Conservation (phyloP, 2,797 vertebrate genomes). For the Tolypeutes matacus region DNA sequence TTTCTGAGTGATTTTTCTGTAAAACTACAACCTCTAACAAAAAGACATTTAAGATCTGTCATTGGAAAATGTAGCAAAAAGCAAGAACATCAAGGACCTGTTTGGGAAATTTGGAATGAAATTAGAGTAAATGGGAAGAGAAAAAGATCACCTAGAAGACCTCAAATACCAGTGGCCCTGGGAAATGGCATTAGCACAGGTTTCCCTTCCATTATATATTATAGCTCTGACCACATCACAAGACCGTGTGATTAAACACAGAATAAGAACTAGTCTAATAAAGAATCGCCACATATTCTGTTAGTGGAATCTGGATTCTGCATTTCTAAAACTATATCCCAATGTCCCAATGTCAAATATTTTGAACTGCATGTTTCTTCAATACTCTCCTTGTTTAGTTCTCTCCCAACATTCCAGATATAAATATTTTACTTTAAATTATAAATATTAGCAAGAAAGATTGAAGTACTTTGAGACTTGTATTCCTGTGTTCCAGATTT, state of each 20-base stretch:
- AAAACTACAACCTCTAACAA: no score
- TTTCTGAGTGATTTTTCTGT: no score
- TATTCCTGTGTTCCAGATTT: background rate
- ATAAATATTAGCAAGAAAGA: background rate
- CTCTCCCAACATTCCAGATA: background rate
- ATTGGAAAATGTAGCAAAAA: background rate
- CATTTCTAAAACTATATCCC: no score
- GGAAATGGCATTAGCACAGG: rapidly evolving
- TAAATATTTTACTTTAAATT: background rate
- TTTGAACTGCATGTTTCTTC: background rate
- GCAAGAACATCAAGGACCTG: background rate
- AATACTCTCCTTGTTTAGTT: background rate
- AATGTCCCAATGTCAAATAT: background rate
- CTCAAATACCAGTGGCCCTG: background rate
- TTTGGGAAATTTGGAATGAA: background rate
- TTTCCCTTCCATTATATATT: background rate
- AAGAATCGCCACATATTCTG: background rate
- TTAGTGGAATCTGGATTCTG: background rate
- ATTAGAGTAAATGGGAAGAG: background rate
- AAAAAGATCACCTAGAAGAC: background rate
- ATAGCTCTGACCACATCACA: background rate
- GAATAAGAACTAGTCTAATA: background rate
- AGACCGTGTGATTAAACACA: background rate
- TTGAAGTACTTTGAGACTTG: background rate
- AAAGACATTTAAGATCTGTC: background rate